Base-by-base conservation (phyloP, 2,113 vertebrate species). In the Colius striatus region DNA sequence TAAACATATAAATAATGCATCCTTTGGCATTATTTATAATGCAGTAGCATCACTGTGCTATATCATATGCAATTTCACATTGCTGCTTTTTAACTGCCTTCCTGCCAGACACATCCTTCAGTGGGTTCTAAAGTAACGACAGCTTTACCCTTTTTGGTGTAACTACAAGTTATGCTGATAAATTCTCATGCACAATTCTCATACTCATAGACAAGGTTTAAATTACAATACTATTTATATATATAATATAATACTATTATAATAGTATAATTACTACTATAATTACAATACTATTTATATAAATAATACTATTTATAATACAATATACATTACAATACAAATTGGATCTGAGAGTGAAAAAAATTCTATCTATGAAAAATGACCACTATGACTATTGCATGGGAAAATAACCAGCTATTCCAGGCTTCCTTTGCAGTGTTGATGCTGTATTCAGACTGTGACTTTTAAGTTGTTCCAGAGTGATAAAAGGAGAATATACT, bases 1-100 rank as follows among this genome's bases (percentile, higher is more conserved):
- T 97, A 98, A 98, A 96, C 94, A 96, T 95, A 98, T 98, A 98
- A 98, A 98, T 98, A 98, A 98, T 98, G 97, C 97, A 98, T 98
- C 91, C 67, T 95, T 94, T 97, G 88, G 96, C 93, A 93, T 97
- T 97, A 98, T 98, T 98, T 98, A 98, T 97, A 97, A 98, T 97
- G 96, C 95, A 97, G 97, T 77, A 98, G 95, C 97, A 97, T 98
- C 96, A 72, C 94, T 94, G 95, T 96, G 96, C 97, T 97, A 60
- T 95, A 97, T 97, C 96, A 96, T 81, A 96, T 91, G 94, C 94
- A 97, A 91, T 97, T 98, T 96, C 94, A 83, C 43, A 30, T 95
- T 19, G 65, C 85, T 63, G 26, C 57, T 93, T 78, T 94, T 98
- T 98, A 97, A 98, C 97, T 96, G 95, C 85, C 97, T 97, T 95